Conservation (phyloP, 2,797 vertebrate species). For the Peromyscus nudipes region DNA sequence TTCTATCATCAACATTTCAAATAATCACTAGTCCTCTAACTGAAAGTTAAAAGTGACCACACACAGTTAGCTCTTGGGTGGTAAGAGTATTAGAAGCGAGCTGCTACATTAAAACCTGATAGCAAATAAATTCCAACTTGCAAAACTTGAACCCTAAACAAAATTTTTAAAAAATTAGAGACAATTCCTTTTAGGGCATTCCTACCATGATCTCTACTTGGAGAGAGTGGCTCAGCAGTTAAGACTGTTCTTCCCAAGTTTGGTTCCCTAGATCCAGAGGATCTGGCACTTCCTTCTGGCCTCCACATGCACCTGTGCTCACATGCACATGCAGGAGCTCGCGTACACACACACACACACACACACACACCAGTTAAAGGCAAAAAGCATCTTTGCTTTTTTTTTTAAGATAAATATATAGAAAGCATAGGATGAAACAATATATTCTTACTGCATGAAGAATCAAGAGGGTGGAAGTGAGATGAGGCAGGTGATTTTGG, state of each 20-base stretch:
- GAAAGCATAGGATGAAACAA: background rate
- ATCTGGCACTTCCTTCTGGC: background rate
- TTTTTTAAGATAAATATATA: background rate
- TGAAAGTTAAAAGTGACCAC: background rate
- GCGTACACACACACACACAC: background rate
- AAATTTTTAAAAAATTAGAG: slow-evolving; percentile 21
- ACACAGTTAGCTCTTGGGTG: background rate
- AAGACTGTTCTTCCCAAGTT: background rate
- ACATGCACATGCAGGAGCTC: background rate
- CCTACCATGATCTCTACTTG: background rate
- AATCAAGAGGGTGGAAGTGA: background rate
- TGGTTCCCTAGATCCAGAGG: background rate
- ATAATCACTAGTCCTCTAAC: background rate
- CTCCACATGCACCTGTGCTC: background rate
- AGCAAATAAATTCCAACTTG: slow-evolving; percentile 34
- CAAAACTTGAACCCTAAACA: slow-evolving; percentile 10
- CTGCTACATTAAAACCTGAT: background rate
- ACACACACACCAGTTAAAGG: background rate
- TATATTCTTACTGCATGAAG: background rate
- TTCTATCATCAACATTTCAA: background rate
- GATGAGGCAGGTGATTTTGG: background rate
- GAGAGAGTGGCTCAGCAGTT: background rate
- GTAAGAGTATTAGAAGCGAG: background rate
- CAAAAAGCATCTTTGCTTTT: background rate
- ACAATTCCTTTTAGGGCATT: background rate